A percentile compares a stretch with the other conserved stretches of the same genome.
Evolutionary conservation across 2,797 vertebrate species (phyloP).

Genomic region (Gorsachius magnificus): DNA sequence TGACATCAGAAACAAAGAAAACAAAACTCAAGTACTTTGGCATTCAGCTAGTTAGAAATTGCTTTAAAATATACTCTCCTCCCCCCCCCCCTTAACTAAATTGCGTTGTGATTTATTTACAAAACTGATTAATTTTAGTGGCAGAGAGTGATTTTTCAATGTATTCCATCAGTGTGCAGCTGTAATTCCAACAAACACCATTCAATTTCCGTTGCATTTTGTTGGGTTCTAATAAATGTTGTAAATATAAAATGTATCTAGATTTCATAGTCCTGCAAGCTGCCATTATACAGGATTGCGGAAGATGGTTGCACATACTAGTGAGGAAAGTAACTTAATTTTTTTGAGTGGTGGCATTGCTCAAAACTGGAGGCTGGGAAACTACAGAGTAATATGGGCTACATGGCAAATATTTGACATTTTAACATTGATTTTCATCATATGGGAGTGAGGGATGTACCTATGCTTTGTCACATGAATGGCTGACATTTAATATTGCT

Average conservation of each 20-base stretch:
- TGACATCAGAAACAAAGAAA: conserved; percentile 8
- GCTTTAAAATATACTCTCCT: background rate
- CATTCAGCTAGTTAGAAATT: conserved; percentile 15
- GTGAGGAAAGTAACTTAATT: background rate
- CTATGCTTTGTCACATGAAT: background rate
- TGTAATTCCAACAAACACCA: conserved; percentile 38
- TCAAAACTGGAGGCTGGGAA: background rate
- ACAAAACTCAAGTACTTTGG: background rate
- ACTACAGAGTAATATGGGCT: background rate
- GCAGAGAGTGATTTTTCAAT: conserved; percentile 32
- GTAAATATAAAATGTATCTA: conserved; percentile 18
- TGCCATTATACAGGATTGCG: background rate
- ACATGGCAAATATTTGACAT: background rate
- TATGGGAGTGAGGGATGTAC: background rate
- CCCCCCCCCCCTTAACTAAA: conserved; percentile 5
- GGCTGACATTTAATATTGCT: background rate
- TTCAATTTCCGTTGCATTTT: conserved; percentile 29
- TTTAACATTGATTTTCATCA: background rate
- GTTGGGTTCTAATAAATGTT: background rate
- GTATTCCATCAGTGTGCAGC: conserved; percentile 18
- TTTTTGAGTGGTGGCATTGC: background rate
- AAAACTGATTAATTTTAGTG: conserved; percentile 38
- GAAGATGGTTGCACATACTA: background rate
- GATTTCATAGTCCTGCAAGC: background rate
- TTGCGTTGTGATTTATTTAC: conserved; percentile 53